A percentile compares a stretch with the other conserved stretches of the same genome.
phyloP scores from a whole-genome alignment of 2,113 vertebrate species.

The Neolamprologus longior region DNA sequence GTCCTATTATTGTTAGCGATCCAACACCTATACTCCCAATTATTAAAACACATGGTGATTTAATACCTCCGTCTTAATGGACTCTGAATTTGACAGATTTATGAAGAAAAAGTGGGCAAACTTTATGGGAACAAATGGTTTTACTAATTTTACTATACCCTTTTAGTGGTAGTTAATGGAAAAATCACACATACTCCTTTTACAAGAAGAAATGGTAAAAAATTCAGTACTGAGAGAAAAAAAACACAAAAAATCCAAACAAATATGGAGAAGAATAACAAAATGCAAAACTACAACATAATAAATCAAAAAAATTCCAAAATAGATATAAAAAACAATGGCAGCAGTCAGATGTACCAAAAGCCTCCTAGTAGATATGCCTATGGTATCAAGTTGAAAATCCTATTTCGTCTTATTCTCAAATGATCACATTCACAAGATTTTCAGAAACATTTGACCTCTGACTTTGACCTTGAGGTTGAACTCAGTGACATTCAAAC shows the following conservation, averaged over 20 bases:
- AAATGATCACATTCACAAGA: neutral
- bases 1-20: neutral
- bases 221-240: neutral
- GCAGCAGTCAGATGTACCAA: neutral
- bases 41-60: neutral
- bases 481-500: neutral
- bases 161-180: neutral
- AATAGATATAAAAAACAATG: neutral
- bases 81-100: neutral
- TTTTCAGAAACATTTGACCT: neutral
- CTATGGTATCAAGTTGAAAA: neutral
- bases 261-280: neutral
- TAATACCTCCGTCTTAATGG: neutral
- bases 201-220: neutral
- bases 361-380: neutral
- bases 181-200: neutral
- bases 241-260: neutral
- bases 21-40: neutral
- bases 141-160: neutral
- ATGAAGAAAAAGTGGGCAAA: neutral
- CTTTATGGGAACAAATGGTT: neutral
- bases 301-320: neutral
- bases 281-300: neutral
- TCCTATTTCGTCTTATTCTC: neutral
- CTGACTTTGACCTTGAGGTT: neutral